Conservation (phyloP, 2,797 vertebrate genomes). For the Miichthys miiuy region DNA sequence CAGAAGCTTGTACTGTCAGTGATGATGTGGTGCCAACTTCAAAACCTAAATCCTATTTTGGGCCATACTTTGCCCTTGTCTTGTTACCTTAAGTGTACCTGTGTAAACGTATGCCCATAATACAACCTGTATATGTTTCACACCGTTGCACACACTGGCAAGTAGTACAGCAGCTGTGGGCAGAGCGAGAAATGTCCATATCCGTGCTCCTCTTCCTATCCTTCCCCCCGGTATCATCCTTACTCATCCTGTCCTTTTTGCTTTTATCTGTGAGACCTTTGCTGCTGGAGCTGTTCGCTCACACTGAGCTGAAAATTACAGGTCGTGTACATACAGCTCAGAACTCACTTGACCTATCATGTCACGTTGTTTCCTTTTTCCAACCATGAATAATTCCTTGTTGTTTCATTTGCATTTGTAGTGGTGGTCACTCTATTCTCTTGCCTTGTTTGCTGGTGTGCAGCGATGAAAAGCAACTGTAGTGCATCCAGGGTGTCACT, state of each 20-base stretch:
- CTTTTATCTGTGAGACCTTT: conserved; percentile 20
- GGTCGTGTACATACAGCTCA: background rate
- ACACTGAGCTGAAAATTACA: conserved; percentile 11
- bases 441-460: background rate
- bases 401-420: background rate
- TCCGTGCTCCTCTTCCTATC: conserved; percentile 52
- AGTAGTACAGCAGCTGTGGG: conserved; percentile 36
- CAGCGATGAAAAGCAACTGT: background rate
- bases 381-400: background rate
- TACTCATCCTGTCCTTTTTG: conserved; percentile 23
- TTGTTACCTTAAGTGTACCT: conserved; percentile 17
- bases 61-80: background rate
- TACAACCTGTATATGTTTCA: conserved; percentile 49
- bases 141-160: conserved; percentile 32
- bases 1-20: background rate
- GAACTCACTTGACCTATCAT: conserved; percentile 25
- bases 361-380: background rate
- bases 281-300: background rate
- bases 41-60: background rate
- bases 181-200: conserved; percentile 71
- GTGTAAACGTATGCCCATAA: conserved; percentile 41
- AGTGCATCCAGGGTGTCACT: conserved; percentile 9
- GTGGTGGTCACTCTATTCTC: background rate
- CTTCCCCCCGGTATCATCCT: conserved; percentile 33
- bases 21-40: background rate